Evolutionary conservation across 2,888 invertebrate genomes (phyloP).

Genomic region (Cacoxenus indagator): DNA sequence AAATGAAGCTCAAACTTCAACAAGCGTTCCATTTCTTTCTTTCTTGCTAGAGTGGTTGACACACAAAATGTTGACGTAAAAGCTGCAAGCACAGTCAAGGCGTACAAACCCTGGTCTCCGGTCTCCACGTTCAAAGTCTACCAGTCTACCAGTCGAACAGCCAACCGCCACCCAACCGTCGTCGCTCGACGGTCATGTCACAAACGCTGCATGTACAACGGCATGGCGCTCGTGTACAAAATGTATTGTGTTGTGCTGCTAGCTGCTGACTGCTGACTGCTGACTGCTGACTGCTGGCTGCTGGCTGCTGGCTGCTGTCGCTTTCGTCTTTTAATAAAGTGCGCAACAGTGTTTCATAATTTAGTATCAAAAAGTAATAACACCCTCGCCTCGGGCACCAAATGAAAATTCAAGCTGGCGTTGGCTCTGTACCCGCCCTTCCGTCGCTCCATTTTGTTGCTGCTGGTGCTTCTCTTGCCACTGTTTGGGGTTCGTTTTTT

Average conservation of each 20-base stretch:
- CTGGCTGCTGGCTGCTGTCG: not conserved
- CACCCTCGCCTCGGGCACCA: constrained; percentile 13
- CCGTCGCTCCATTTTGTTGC: not conserved
- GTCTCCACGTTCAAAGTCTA: no score
- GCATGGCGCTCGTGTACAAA: no score
- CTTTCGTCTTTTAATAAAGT: constrained; percentile 16
- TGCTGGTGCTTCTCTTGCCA: not conserved
- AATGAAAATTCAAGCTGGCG: constrained; percentile 8
- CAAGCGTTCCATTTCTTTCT: not conserved
- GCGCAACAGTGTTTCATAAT: constrained; percentile 18
- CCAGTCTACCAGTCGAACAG: no score
- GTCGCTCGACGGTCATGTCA: no score
- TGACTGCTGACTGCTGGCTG: no score
- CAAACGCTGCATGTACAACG: no score
- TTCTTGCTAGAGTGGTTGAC: not conserved
- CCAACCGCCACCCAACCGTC: no score
- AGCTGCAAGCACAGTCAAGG: no score
- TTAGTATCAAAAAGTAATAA: constrained; percentile 20
- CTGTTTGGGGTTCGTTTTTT: not conserved
- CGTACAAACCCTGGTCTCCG: no score
- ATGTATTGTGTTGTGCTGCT: no score
- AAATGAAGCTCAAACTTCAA: not conserved
- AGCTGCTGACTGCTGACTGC: no score
- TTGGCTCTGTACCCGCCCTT: not conserved
- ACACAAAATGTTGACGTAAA: not conserved